Base-by-base conservation (phyloP, 2,888 invertebrate species). In the Cheilosia pagana region DNA sequence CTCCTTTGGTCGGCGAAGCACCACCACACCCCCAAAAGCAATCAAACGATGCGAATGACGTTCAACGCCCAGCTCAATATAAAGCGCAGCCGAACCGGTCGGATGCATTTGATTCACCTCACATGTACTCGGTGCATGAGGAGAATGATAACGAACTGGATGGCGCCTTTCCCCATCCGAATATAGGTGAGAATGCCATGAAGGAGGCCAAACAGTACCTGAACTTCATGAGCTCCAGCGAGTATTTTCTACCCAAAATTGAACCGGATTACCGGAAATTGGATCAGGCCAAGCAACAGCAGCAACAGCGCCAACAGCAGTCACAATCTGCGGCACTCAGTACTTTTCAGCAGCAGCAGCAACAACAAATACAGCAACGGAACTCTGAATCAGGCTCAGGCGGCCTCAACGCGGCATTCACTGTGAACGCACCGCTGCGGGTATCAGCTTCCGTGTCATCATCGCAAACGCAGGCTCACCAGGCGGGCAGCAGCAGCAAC, bases 221-320 rank as follows among this genome's bases (percentile, higher is more conserved):
- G 41, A 88, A 89, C 45, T 91, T 91, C 67, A 91, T 91, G 91
- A 89, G 89, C 81, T 89, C 89, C 25, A 90, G 89, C 43, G 90
- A 90, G 12, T 91, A 91, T 75, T 91, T 91, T 72, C 65, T 91
- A 77, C 91, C 91, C 2, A 89, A 89, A 62, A 88, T 87, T 16
- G 89, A 91, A 48, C 91, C 91, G 16, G 90, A 91, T 78, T 91
- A 90, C 72, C 90, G 88, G 43, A 87, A 88, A 50, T 53, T 89
- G 31, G 91, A 91, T 70, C 87, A 86, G 16, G 89, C 89, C 12
- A 87, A 87, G 2, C 87, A 87, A 53, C 79, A 86, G 0, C 57
- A 87, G 2, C 87, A 87, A 57, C 79, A 86, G 0, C 57, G 57
- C 31, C 63, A 74, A 57, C 74, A 78, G 41, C 78, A 86, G 23